Evolutionary conservation across 2,888 invertebrate genomes (phyloP).

Genomic region (Drosophila vallismaia): DNA sequence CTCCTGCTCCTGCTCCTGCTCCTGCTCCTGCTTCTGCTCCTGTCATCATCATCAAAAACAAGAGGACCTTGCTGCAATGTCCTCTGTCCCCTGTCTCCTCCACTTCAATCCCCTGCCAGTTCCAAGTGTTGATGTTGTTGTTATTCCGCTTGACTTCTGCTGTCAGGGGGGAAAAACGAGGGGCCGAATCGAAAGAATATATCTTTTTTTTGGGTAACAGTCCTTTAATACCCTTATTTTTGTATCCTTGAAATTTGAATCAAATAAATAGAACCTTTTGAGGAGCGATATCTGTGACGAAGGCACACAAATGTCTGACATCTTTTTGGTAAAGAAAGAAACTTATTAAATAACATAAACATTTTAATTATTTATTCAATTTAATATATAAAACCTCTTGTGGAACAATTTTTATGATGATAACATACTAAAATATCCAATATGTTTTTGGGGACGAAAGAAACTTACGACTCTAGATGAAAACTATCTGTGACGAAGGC

Average conservation of each 20-base stretch:
- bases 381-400: not conserved
- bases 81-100: not conserved
- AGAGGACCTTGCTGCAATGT: conserved; percentile 32
- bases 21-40: conserved; percentile 16
- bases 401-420: too few species aligned
- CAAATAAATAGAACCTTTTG: not conserved
- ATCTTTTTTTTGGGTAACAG: not conserved
- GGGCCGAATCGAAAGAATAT: not conserved
- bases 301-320: not conserved
- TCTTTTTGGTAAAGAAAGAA: too few species aligned
- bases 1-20: conserved; percentile 17
- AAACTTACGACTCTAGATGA: too few species aligned
- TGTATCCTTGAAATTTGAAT: not conserved
- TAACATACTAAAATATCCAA: not conserved
- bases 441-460: too few species aligned
- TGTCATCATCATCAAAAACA: conserved; percentile 73
- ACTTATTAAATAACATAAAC: too few species aligned
- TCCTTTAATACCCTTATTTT: not conserved
- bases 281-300: too few species aligned
- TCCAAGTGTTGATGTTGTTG: conserved; percentile 60
- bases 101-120: conserved; percentile 25
- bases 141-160: conserved; percentile 68
- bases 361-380: too few species aligned
- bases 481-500: too few species aligned
- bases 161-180: conserved; percentile 16